Conservation (phyloP, 2,113 vertebrate genomes). For the Mesocricetus auratus region DNA sequence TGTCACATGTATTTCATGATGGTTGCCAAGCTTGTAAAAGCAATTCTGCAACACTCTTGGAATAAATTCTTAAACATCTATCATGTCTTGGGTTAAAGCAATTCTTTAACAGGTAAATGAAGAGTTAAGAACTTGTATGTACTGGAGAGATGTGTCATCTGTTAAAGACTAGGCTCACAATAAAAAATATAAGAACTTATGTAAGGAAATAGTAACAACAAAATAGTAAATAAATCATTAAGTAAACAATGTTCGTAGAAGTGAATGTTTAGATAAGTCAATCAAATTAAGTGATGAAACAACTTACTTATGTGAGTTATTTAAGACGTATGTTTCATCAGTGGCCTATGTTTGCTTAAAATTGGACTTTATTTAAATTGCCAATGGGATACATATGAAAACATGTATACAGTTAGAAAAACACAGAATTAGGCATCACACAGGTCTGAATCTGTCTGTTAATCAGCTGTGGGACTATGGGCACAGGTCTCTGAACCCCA, state of each 20-base stretch:
- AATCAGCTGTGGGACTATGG: neutral
- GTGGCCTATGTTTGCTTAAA: neutral
- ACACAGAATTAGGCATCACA: neutral
- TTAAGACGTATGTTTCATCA: neutral
- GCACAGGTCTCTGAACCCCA: neutral
- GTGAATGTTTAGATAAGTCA: neutral
- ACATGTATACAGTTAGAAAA: neutral
- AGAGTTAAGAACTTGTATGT: neutral
- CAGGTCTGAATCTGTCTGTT: neutral
- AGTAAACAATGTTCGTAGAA: neutral
- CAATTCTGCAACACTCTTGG: neutral
- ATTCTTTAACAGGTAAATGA: neutral
- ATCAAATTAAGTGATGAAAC: constrained; percentile 1
- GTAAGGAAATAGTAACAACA: constrained; percentile 28
- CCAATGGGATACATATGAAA: neutral
- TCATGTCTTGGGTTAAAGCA: neutral
- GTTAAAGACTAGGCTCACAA: no score
- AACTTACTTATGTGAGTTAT: neutral
- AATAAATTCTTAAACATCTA: neutral
- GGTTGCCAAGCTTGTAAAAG: neutral
- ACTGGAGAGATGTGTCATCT: no score
- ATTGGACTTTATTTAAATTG: neutral
- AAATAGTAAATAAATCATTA: neutral
- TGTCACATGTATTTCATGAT: neutral
- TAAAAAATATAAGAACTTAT: neutral